Conservation (phyloP, 2,888 invertebrate species). For the Andricus curvator region DNA sequence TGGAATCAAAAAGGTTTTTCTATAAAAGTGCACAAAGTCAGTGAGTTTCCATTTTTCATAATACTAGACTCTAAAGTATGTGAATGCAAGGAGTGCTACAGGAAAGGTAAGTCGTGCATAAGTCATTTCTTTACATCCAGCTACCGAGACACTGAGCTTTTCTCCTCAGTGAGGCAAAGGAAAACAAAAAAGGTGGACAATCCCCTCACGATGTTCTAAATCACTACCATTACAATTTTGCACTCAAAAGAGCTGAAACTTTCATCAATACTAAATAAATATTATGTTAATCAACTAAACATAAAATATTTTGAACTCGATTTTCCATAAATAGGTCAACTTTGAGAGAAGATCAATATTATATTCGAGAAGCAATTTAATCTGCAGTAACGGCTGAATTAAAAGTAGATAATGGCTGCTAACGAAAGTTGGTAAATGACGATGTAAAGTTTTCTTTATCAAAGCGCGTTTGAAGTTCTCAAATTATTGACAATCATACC, state of each 20-base stretch:
- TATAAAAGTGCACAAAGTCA: neutral
- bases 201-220: neutral
- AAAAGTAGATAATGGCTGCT: neutral
- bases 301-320: neutral
- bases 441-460: neutral
- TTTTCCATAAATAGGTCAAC: conserved; percentile 4
- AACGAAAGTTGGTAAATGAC: neutral
- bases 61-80: neutral
- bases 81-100: neutral
- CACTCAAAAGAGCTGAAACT: neutral
- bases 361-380: neutral
- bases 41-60: neutral
- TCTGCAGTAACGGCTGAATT: neutral
- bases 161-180: neutral
- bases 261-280: neutral
- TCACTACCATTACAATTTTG: neutral
- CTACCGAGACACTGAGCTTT: neutral
- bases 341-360: neutral
- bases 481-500: neutral
- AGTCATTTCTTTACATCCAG: neutral
- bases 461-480: neutral
- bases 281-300: neutral
- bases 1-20: neutral
- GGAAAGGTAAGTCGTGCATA: neutral
- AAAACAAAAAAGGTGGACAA: neutral